Evolutionary conservation across 2,888 invertebrate species (phyloP), one percentile per base, ranked within the genome.

Genomic region (Liopterus haemorrhoidalis): DNA sequence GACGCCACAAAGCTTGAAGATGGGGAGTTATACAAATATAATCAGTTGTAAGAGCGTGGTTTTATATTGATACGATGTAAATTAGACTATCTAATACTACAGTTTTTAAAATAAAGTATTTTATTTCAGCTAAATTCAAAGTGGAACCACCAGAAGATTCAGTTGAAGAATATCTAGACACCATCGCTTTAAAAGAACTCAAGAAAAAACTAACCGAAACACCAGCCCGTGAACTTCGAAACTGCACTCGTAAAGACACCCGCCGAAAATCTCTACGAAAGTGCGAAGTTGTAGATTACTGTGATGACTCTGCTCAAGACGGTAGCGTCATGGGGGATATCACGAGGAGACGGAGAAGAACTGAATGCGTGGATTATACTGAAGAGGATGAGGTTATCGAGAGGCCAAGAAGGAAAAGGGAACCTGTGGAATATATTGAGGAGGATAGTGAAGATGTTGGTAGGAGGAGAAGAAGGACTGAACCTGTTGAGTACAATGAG

Each of bases 81-180:
- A n/a, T n/a, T n/a, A n/a, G n/a, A n/a, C n/a, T n/a, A n/a, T n/a
- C n/a, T n/a, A n/a, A n/a, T n/a, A n/a, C n/a, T n/a, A n/a, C n/a
- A n/a, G n/a, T n/a, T n/a, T n/a, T n/a, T n/a, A n/a, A n/a, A n/a
- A n/a, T n/a, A n/a, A n/a, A n/a, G n/a, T n/a, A n/a, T n/a, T n/a
- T n/a, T n/a, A n/a, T n/a, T n/a, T n/a, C n/a, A n/a, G n/a, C n/a
- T n/a, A n/a, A n/a, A n/a, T n/a, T n/a, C n/a, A n/a, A n/a, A n/a
- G n/a, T n/a, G n/a, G n/a, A n/a, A n/a, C n/a, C n/a, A n/a, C n/a
- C n/a, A n/a, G n/a, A n/a, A n/a, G n/a, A n/a, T n/a, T n/a, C n/a
- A n/a, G n/a, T n/a, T n/a, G n/a, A 65, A 0, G 70, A 70, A 27
- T 67, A 68, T 6, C n/a, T 19, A 5, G 12, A 15, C 5, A 6